phyloP scores from a whole-genome alignment of 1,140 invertebrate species.

The Pseudobourletiella spinata region DNA sequence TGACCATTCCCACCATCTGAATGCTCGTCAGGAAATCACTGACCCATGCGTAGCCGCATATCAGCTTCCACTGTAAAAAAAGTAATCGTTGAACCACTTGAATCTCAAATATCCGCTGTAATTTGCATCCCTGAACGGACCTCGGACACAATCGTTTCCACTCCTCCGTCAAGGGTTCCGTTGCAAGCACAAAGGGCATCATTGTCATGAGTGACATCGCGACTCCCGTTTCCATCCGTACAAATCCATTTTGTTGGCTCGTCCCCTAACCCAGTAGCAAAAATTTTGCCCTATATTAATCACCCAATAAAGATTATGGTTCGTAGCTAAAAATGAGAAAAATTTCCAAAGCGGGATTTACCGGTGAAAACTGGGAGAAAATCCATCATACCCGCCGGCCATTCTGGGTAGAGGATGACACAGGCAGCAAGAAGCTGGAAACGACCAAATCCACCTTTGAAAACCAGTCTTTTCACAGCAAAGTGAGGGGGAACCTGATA shows the following conservation, averaged over 20 bases:
- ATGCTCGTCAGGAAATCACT: slow-evolving; percentile 14
- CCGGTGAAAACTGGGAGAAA: slow-evolving; percentile 19
- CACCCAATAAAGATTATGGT: not conserved
- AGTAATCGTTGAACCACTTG: not conserved
- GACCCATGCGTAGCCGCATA: slow-evolving; percentile 13
- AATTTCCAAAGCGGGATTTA: not conserved
- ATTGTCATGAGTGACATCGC: slow-evolving; percentile 3
- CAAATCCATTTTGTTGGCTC: slow-evolving; percentile 9
- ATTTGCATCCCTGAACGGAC: not conserved
- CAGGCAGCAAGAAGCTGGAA: slow-evolving; percentile 27
- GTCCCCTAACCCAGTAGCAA: not conserved
- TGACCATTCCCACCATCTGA: slow-evolving; percentile 14
- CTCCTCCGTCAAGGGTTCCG: slow-evolving; percentile 9
- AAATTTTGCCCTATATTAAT: not conserved
- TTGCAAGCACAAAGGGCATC: slow-evolving; percentile 10
- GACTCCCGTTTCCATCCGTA: not conserved
- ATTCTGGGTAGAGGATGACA: slow-evolving; percentile 17
- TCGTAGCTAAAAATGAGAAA: not conserved
- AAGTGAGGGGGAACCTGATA: not conserved
- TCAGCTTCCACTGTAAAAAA: slow-evolving; percentile 6
- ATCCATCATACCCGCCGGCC: slow-evolving; percentile 14
- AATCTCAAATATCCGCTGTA: not conserved
- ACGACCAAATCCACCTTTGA: slow-evolving; percentile 21
- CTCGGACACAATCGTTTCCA: slow-evolving; percentile 6
- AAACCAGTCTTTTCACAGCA: not conserved